phyloP scores from a whole-genome alignment of 2,113 vertebrate genomes.

The Cricetomys ansorgei region DNA sequence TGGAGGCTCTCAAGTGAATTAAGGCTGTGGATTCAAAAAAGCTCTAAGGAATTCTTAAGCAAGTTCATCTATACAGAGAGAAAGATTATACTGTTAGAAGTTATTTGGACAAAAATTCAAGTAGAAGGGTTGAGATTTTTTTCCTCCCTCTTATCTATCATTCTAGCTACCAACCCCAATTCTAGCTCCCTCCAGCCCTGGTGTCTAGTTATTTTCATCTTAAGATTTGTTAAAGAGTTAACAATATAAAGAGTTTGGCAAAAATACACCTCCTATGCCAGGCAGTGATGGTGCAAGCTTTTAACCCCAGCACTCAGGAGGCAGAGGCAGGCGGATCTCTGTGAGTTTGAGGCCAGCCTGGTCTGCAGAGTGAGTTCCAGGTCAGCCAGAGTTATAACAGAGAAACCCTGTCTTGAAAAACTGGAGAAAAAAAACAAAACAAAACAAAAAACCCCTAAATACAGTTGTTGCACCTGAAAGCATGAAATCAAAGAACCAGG shows the following conservation, averaged over 20 bases:
- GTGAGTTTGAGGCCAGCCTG: no score
- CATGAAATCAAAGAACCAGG: background rate
- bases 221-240: background rate
- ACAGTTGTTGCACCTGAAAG: background rate
- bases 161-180: background rate
- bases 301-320: no score
- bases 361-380: no score
- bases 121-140: background rate
- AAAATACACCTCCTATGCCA: background rate
- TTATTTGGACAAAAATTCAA: background rate
- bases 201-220: slow-evolving; percentile 13
- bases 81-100: background rate
- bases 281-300: no score
- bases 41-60: background rate
- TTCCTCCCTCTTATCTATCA: background rate
- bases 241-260: background rate
- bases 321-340: no score
- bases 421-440: no score
- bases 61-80: background rate
- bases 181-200: rapidly evolving
- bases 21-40: background rate
- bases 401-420: no score
- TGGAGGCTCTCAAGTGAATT: background rate
- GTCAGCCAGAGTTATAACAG: no score
- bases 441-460: no score